Evolutionary conservation across 2,113 vertebrate species (phyloP).

Genomic region (Hyla sarda): DNA sequence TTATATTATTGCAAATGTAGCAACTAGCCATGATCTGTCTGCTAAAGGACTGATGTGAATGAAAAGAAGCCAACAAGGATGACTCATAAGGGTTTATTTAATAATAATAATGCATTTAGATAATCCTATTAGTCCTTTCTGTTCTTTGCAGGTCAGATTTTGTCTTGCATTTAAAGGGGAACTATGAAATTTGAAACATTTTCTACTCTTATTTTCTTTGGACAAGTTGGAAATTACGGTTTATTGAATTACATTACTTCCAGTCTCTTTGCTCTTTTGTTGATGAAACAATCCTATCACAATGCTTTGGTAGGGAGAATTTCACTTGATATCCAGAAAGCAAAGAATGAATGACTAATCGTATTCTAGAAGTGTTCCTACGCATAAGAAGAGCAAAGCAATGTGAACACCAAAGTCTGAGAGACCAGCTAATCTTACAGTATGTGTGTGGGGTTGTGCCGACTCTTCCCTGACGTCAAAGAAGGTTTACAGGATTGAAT

Average conservation of each 20-base stretch:
- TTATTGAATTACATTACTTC: not conserved
- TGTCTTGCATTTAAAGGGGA: not conserved
- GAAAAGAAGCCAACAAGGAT: constrained; percentile 25
- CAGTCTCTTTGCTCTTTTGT: not conserved
- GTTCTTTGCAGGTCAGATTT: not conserved
- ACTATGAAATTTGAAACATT: not conserved
- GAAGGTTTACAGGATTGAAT: too few species aligned
- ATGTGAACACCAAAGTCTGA: too few species aligned
- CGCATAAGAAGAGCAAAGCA: too few species aligned
- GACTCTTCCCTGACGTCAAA: too few species aligned
- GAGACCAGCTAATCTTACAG: too few species aligned
- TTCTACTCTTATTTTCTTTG: not conserved
- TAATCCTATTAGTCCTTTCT: constrained; percentile 22
- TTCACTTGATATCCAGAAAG: not conserved
- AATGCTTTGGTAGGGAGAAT: not conserved
- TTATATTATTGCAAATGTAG: constrained; percentile 30
- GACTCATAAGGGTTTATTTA: constrained; percentile 25
- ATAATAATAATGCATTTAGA: constrained; percentile 1
- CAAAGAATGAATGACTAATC: not conserved
- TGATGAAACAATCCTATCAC: not conserved
- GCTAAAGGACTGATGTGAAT: not conserved
- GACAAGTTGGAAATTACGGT: not conserved
- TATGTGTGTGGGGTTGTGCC: too few species aligned
- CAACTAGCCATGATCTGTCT: constrained; percentile 30
- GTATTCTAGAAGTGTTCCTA: not conserved